These are phyloP conservation scores for Trypoxylon attenuatum DNA, from an alignment of 2,888 invertebrate species.

Conservation along the genomic window DNA sequence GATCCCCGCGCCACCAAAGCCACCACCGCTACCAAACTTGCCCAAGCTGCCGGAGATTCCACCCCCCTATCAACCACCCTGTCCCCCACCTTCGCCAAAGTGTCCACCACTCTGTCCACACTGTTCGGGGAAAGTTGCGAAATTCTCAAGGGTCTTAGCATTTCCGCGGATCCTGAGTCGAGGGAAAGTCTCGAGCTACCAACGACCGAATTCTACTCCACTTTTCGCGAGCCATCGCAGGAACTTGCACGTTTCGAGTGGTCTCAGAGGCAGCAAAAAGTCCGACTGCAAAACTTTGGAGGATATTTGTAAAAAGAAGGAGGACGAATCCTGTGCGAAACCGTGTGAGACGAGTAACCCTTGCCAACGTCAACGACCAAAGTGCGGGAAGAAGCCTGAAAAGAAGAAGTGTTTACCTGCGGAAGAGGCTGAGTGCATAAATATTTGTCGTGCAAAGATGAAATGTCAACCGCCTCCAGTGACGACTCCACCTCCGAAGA, in stretches of 20 bases:
- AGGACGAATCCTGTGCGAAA: neutral
- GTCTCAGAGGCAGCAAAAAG: too few species aligned
- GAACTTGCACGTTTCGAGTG: neutral
- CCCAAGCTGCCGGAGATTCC: slow-evolving; percentile 17
- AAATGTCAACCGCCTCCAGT: too few species aligned
- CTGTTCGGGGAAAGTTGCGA: neutral
- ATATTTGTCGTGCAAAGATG: slow-evolving; percentile 16
- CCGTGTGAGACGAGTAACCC: neutral
- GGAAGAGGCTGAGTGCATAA: slow-evolving; percentile 5
- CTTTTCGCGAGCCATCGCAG: too few species aligned
- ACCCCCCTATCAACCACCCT: slow-evolving; percentile 3
- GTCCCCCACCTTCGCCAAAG: slow-evolving; percentile 11
- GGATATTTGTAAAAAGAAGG: slow-evolving; percentile 10
- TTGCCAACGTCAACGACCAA: neutral
- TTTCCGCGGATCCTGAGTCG: too few species aligned
- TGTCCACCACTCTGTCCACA: neutral
- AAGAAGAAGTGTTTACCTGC: neutral
- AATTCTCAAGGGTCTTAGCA: slow-evolving; percentile 3
- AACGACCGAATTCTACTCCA: too few species aligned
- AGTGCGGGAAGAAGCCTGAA: neutral
- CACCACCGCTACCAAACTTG: slow-evolving; percentile 7
- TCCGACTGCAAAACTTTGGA: neutral
- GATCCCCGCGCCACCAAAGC: slow-evolving; percentile 9
- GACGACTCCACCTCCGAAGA: slow-evolving; percentile 28
- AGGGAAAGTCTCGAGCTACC: too few species aligned